Percentiles rank a stretch among this genome's conserved stretches.
Evolutionary conservation across 1,140 invertebrate species (phyloP).

Genomic region (Wasmannia auropunctata): DNA sequence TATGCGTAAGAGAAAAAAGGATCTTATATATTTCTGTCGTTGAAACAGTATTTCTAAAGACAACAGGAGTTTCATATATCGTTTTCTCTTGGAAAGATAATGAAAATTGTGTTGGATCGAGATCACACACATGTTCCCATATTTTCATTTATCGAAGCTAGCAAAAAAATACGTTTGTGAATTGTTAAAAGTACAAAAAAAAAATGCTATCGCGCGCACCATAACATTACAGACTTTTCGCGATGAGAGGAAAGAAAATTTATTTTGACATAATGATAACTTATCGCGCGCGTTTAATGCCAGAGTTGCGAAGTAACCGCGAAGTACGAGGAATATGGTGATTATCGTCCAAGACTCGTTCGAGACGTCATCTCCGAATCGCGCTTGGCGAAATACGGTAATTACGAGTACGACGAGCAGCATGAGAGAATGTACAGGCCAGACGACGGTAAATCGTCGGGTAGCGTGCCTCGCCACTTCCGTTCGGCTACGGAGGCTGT

Average conservation of each 20-base stretch:
- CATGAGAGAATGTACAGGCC: slow-evolving; percentile 75
- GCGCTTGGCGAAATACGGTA: slow-evolving; percentile 79
- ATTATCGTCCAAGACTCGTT: slow-evolving; percentile 69
- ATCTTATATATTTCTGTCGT: background rate
- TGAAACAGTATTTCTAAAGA: background rate
- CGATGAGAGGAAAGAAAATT: background rate
- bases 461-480: slow-evolving; percentile 29
- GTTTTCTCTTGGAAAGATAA: background rate
- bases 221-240: background rate
- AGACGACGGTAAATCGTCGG: slow-evolving; percentile 50
- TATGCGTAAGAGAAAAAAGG: background rate
- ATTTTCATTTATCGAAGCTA: background rate
- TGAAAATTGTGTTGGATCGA: background rate
- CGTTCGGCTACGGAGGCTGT: background rate
- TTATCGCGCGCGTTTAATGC: slow-evolving; percentile 31
- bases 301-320: slow-evolving; percentile 78
- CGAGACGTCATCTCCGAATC: slow-evolving; percentile 81
- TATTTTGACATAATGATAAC: slow-evolving; percentile 37
- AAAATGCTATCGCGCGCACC: background rate
- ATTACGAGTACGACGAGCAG: slow-evolving; percentile 81
- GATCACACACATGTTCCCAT: background rate
- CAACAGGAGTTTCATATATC: background rate
- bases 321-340: slow-evolving; percentile 69
- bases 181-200: slow-evolving; percentile 10
- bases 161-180: background rate